Base-by-base conservation (phyloP, 1,140 invertebrate species). In the Gonatopus flavifemur region DNA sequence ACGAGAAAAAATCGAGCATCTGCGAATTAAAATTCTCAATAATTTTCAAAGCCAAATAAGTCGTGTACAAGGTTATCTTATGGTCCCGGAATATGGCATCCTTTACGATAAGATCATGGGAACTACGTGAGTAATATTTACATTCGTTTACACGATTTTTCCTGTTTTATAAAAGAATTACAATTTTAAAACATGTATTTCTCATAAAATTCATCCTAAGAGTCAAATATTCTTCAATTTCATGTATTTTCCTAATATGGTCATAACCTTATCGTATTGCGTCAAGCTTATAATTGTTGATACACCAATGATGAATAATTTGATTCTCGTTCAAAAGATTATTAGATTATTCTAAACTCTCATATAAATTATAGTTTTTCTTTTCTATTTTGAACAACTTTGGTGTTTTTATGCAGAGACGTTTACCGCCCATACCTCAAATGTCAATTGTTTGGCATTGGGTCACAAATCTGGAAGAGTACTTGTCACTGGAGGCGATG, bases 401-500 rank as follows among this genome's bases (percentile, higher is more conserved):
- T 19, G 15, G 60, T 67, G 70, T 69, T 59, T 64, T 50, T 57
- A 80, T 83, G 32, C 82, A 95, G 93, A 94, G 80, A 92, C 96
- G 69, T 94, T 96, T 78, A 82, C 86, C 44, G 94, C 93, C 36
- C 94, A 96, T 80, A 83, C 85, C 51, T 85, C 88, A 49, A 91
- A 91, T 78, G 91, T 96, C 51, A 95, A 92, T 65, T 95, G 93
- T 68, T 76, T 96, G 57, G 88, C 92, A 18, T 81, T 97, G 72
- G 94, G 94, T 35, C 88, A 89, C 66, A 96, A 94, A 75, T 94
- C 92, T 19, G 91, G 91, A 25, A 80, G 90, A 59, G 94, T 98
- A 38, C 84, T 98, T 71, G 96, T 94, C 36, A 98, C 95, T 58
- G 96, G 95, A 39, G 95, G 96, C 55, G 93, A 96, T 74, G 96